These are phyloP conservation scores for Boloria selene DNA, from an alignment of 2,888 invertebrate species.

Conservation along the genomic window DNA sequence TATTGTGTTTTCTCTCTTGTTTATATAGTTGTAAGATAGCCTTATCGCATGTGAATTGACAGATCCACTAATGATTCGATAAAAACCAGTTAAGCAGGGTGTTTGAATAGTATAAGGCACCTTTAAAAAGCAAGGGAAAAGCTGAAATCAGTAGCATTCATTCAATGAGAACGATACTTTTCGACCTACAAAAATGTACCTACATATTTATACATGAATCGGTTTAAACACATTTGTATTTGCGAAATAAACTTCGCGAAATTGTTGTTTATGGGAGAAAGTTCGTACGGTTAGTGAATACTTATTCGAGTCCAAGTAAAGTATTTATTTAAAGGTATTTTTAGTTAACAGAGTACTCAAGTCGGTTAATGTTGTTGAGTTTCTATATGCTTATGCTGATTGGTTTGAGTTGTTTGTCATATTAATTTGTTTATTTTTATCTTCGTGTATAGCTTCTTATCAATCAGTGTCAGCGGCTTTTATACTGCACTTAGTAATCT, in stretches of 20 bases:
- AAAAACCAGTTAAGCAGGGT: background rate
- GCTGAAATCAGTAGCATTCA: background rate
- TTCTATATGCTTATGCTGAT: constrained; percentile 11
- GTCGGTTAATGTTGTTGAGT: constrained; percentile 11
- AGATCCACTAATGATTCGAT: background rate
- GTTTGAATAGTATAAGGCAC: background rate
- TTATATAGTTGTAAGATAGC: background rate
- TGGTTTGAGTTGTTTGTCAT: background rate
- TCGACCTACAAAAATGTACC: background rate
- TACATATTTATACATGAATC: background rate
- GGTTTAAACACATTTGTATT: constrained; percentile 10
- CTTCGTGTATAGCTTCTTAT: constrained; percentile 2
- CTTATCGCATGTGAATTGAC: background rate
- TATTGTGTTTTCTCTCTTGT: too few species aligned
- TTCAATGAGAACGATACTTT: constrained; percentile 1
- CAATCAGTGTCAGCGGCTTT: background rate
- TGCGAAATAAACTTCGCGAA: background rate
- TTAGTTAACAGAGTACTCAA: constrained; percentile 8
- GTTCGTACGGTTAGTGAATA: background rate
- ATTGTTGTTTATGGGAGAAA: constrained; percentile 1
- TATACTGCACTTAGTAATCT: background rate
- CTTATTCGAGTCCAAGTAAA: constrained; percentile 8
- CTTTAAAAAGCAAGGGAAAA: background rate
- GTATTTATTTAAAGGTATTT: constrained; percentile 11
- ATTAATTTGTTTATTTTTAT: constrained; percentile 10